These are phyloP conservation scores for Zaprionus vittiger DNA, from an alignment of 1,140 invertebrate genomes.

Conservation along the genomic window DNA sequence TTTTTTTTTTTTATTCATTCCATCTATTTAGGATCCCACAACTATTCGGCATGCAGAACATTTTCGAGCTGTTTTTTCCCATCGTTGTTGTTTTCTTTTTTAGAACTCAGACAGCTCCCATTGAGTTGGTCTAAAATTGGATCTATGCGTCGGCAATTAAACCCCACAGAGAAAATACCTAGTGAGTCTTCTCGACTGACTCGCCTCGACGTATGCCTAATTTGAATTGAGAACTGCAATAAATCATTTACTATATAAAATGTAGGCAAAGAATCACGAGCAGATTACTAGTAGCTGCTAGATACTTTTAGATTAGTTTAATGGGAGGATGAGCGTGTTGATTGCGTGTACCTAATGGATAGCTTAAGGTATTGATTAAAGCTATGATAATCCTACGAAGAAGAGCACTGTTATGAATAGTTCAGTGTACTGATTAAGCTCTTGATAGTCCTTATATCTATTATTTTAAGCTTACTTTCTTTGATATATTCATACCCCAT, in stretches of 20 bases:
- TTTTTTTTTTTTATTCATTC: background rate
- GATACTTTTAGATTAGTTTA: background rate
- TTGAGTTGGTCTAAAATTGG: conserved; percentile 63
- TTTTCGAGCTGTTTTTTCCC: conserved; percentile 48
- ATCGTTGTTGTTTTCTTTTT: conserved; percentile 18
- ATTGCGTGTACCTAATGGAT: no score
- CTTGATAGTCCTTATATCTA: background rate
- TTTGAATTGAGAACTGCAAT: conserved; percentile 13
- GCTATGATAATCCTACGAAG: background rate
- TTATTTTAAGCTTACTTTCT: background rate
- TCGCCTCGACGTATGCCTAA: conserved; percentile 15
- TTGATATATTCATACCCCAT: background rate
- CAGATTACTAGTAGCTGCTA: background rate
- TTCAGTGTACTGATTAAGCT: background rate
- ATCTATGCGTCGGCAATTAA: conserved; percentile 63
- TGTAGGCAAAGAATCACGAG: background rate
- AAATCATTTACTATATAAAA: conserved; percentile 20
- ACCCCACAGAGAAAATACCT: conserved; percentile 6
- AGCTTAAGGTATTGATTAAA: no score
- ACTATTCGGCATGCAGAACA: conserved; percentile 17
- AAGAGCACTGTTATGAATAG: no score
- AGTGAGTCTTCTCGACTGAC: background rate
- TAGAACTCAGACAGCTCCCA: conserved; percentile 29
- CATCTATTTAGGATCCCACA: background rate
- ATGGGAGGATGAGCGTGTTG: background rate